Evolutionary conservation across 2,797 vertebrate genomes (phyloP), one percentile per base, ranked within the genome.

Genomic region (Catharus ustulatus): DNA sequence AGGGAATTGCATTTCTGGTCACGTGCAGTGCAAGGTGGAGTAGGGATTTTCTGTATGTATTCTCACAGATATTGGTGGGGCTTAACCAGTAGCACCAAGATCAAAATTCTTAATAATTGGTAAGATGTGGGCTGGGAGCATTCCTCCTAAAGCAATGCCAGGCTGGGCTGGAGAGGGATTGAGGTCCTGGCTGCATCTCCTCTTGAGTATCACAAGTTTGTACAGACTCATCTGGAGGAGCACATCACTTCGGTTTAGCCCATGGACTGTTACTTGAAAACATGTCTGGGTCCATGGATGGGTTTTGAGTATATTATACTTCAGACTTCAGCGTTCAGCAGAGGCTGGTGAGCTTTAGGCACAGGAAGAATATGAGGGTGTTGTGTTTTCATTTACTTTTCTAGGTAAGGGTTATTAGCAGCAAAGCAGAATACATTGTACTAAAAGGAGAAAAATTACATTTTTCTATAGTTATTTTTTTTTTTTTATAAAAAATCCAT

Each of bases 301-400:
- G 15, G 20, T 32, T 86, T 61, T 51, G 20, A 71, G 7, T 32
- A 9, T 26, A 18, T 84, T 91, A 1, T 8, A 18, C 19, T 69
- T 90, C 17, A 9, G 42, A 18, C 6, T 43, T 71, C 54, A 93
- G 24, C 38, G 43, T 79, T 85, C 42, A 51, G 38, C 67, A 38
- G 48, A 78, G 83, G 42, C 45, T 66, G 57, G 46, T 67, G 63
- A 68, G 54, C 88, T 72, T 90, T 74, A 92, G 92, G 38, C 49
- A 23, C 55, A 13, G 55, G 52, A 54, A 15, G 59, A 76, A 66
- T 92, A 88, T 8, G 59, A 95, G 54, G 18, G 29, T 77, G 49
- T 87, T 13, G 16, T 81, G 68, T 79, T 87, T 90, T 84, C 21
- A 66, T 95, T 94, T 94, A 45, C 78, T 94, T 97, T 96, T 84